Base-by-base conservation (phyloP, 2,797 vertebrate genomes). In the Sciurus vulgaris region DNA sequence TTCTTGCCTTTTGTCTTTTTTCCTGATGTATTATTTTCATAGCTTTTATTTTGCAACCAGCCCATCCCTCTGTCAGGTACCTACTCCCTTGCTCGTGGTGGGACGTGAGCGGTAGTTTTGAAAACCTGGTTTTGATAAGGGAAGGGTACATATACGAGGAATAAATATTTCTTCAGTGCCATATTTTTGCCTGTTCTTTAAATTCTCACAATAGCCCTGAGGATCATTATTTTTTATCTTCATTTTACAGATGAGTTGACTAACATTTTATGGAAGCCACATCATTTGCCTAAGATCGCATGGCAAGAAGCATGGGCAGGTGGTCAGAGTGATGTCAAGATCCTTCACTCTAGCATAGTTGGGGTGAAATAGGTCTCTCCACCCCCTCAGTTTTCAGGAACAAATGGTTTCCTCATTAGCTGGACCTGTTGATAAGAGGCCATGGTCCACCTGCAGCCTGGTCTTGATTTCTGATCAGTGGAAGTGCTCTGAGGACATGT, bases 261-360 rank as follows among this genome's bases (percentile, higher is more conserved):
- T 89, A 67, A 70, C 30, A 22, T 30, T 94, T 95, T 74, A 49
- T 82, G 24, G 28, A 90, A 18, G 33, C 79, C 41, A 83, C 78
- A 30, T 63, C 47, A 92, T 92, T 86, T 84, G 56, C 33, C 41
- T 90, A 63, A 90, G 51, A 65, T 90, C 35, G 5, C n/a, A n/a
- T 56, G 49, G 47, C 3, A 1, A 79, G 54, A 73, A 67, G 20
- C 20, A 15, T 35, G 63, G 44, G 2, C 41, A 11, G 33, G 2
- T 70, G 38, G 41, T 56, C 18, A 35, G 38, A 78, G 41, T 61
- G 22, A 73, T 33, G 26, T 41, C 72, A 89, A 83, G 30, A 7
- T 69, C 59, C 15, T 56, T 18, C 38, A 22, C 51, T 38, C 6
- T 76, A 54, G 63, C n/a, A 20, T 28, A 44, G 30, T 67, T 44